Evolutionary conservation across 2,797 vertebrate species (phyloP), one percentile per base, ranked within the genome.

Genomic region (Momotus momota): DNA sequence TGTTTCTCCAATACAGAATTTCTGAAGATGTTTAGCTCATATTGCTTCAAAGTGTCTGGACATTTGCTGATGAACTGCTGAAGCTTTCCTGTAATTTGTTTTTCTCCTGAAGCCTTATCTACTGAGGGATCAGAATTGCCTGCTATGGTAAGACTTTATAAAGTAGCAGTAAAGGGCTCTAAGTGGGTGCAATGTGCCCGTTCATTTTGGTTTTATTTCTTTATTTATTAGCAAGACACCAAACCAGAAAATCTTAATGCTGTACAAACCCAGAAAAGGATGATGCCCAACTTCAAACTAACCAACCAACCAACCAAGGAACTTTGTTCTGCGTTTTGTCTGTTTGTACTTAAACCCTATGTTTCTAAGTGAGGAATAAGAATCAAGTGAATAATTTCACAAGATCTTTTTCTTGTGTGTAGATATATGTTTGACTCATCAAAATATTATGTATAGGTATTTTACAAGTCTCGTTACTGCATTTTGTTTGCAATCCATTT

Each of bases 1-100:
- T 35, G 33, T 71, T 52, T 33, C 40, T 26, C 14, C 29, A 13
- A 2, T 75, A 29, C 43, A 90, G 83, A 70, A 48, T 33, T 91
- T 16, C n/a, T 88, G 77, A 95, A 94, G 87, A 96, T 97, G 87
- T 49, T 52, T 94, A 61, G n/a, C 33, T 94, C 9, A 5, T 54
- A 41, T 9, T 60, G 40, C 73, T 81, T 49, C 46, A 55, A n/a
- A 45, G 20, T 46, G 4, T 31, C 65, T 72, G 75, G 70, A 52
- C 19, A 10, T 23, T 81, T 69, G 26, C 33, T 83, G 31, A 66
- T 88, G 81, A 77, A 70, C 27, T 93, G 82, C 41, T 94, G 94
- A 95, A 91, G 62, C 41, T 88, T 90, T 90, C 48, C 70, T 84
- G 23, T 62, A 6, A 5, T 41, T 94, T 75, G 14, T 35, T 85